phyloP scores from a whole-genome alignment of 2,113 vertebrate genomes.

The Paracanthobrama guichenoti region DNA sequence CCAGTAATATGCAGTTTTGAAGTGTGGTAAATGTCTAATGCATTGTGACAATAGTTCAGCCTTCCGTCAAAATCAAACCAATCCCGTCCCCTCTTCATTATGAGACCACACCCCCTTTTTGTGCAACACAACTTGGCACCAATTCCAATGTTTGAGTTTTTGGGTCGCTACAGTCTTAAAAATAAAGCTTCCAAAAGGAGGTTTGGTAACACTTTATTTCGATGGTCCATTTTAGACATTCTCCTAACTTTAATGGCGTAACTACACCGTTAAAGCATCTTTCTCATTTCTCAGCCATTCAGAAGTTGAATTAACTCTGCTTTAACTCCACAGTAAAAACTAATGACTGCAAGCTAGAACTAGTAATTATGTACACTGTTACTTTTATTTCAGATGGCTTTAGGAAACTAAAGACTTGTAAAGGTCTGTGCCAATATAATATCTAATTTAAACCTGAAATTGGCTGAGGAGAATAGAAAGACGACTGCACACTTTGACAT shows the following conservation, averaged over 20 bases:
- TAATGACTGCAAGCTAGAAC: neutral
- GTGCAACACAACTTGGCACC: neutral
- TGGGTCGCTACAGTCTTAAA: neutral
- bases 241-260: too few relatives aligned
- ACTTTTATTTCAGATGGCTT: neutral
- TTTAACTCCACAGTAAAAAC: neutral
- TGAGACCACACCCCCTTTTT: conserved; percentile 14
- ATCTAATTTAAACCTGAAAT: conserved; percentile 2
- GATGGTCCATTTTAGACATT: too few relatives aligned
- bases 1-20: neutral
- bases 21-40: neutral
- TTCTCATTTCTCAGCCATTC: neutral
- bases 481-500: neutral
- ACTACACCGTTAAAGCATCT: too few relatives aligned
- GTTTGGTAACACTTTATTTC: too few relatives aligned
- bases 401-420: neutral
- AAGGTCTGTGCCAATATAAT: conserved; percentile 1
- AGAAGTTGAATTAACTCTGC: neutral
- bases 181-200: too few relatives aligned
- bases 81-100: neutral
- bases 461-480: neutral
- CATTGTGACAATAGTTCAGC: neutral
- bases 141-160: neutral
- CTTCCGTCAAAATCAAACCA: neutral
- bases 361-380: neutral